These are phyloP conservation scores for human DNA, from an alignment of 2,113 vertebrate species.

Conservation along the genomic window DNA sequence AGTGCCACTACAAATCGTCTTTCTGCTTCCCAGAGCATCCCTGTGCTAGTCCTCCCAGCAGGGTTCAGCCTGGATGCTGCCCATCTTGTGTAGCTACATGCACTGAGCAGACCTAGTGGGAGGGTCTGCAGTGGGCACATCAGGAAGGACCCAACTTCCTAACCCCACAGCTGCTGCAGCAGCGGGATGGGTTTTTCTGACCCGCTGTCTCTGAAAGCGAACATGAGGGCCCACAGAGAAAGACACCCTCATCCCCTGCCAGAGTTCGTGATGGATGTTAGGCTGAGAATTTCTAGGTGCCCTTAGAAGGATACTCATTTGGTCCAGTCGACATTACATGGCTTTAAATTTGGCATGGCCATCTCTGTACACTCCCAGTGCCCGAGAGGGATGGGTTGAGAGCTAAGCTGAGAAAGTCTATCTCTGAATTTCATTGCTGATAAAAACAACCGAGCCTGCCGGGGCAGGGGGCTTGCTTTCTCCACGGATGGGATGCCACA, in stretches of 20 bases:
- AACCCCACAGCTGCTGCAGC: neutral
- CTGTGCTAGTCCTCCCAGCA: neutral
- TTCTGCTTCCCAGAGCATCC: neutral
- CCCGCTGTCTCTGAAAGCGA: neutral
- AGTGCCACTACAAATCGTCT: no score
- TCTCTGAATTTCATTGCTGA: neutral
- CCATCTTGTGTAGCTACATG: fast-evolving
- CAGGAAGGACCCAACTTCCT: neutral
- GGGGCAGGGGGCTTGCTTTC: neutral
- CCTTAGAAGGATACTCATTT: neutral
- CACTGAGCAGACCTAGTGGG: fast-evolving
- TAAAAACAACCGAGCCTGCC: neutral
- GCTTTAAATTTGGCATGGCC: neutral
- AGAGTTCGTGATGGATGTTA: neutral
- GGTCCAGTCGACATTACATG: neutral
- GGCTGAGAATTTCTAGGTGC: neutral
- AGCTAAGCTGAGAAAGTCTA: neutral
- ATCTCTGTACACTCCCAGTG: neutral
- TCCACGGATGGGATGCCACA: neutral
- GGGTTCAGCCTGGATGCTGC: neutral
- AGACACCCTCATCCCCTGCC: neutral
- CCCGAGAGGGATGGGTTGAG: neutral
- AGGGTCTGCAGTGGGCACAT: fast-evolving
- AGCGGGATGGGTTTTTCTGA: neutral
- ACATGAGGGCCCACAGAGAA: neutral